A percentile compares a stretch with the other conserved stretches of the same genome.
These are phyloP conservation scores for Seladonia tumulorum DNA, from an alignment of 2,888 invertebrate species.

Conservation along the genomic window DNA sequence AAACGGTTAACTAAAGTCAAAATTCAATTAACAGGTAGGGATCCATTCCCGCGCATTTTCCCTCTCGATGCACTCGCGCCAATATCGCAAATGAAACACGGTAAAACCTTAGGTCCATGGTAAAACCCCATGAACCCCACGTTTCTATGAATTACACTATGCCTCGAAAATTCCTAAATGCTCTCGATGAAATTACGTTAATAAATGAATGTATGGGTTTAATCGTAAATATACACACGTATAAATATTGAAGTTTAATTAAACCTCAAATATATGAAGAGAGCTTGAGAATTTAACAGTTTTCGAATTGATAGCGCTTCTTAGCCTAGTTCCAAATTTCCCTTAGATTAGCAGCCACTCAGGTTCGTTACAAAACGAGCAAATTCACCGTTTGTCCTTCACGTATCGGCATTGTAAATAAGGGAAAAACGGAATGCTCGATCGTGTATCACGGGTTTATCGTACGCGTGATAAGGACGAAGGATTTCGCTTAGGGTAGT, in stretches of 20 bases:
- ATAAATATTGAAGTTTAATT: neutral
- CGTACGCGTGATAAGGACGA: conserved; percentile 26
- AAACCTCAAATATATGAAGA: neutral
- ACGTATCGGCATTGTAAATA: conserved; percentile 52
- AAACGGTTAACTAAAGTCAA: neutral
- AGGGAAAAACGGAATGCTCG: conserved; percentile 25
- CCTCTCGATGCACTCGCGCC: conserved; percentile 10
- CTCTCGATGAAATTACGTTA: neutral
- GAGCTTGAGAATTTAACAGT: neutral
- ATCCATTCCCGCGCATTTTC: conserved; percentile 49
- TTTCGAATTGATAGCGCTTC: neutral
- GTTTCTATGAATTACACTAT: neutral
- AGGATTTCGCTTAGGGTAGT: neutral
- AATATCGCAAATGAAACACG: neutral
- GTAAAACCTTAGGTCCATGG: neutral
- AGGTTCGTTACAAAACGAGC: conserved; percentile 55
- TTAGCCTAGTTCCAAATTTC: conserved; percentile 56
- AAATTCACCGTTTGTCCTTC: conserved; percentile 52
- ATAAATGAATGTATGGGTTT: neutral
- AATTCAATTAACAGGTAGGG: neutral
- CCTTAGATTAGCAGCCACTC: conserved; percentile 58
- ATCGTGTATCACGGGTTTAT: conserved; percentile 30
- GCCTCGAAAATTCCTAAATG: neutral
- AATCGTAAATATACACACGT: neutral
- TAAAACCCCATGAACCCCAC: conserved; percentile 3